These are phyloP conservation scores for Brachyopa scutellaris DNA, from an alignment of 2,888 invertebrate species.

Conservation along the genomic window DNA sequence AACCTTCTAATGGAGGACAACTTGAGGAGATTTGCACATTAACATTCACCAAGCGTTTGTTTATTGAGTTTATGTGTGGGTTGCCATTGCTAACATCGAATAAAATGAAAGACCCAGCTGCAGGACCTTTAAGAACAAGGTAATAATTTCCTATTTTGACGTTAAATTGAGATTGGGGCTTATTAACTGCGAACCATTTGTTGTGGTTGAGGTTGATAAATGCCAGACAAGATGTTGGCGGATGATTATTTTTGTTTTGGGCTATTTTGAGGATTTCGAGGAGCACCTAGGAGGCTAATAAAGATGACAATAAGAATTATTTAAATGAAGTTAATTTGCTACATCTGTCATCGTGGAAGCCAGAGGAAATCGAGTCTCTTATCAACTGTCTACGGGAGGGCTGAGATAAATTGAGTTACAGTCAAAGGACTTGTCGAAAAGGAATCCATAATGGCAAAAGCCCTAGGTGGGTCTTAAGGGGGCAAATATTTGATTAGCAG, in stretches of 20 bases:
- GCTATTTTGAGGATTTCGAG: not conserved
- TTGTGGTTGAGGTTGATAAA: not conserved
- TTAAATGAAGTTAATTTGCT: not conserved
- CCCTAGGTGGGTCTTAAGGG: too few species aligned
- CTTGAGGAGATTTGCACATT: constrained; percentile 41
- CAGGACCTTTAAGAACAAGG: not conserved
- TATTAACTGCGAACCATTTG: constrained; percentile 3
- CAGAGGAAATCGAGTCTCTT: not conserved
- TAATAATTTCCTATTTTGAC: constrained; percentile 41
- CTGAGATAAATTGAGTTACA: not conserved
- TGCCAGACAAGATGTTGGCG: not conserved
- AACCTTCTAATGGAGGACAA: constrained; percentile 32
- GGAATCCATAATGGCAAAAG: too few species aligned
- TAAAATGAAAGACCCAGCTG: too few species aligned
- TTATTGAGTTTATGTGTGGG: constrained; percentile 53
- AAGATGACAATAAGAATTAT: not conserved
- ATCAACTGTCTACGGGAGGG: not conserved
- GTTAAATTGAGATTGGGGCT: constrained; percentile 3
- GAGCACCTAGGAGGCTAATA: not conserved
- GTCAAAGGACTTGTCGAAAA: too few species aligned
- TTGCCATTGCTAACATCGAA: too few species aligned
- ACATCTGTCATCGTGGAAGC: not conserved
- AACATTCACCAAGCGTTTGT: constrained; percentile 51
- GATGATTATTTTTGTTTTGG: not conserved
- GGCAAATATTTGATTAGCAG: too few species aligned